phyloP scores from a whole-genome alignment of 2,797 vertebrate genomes.

The Malurus leucopterus region DNA sequence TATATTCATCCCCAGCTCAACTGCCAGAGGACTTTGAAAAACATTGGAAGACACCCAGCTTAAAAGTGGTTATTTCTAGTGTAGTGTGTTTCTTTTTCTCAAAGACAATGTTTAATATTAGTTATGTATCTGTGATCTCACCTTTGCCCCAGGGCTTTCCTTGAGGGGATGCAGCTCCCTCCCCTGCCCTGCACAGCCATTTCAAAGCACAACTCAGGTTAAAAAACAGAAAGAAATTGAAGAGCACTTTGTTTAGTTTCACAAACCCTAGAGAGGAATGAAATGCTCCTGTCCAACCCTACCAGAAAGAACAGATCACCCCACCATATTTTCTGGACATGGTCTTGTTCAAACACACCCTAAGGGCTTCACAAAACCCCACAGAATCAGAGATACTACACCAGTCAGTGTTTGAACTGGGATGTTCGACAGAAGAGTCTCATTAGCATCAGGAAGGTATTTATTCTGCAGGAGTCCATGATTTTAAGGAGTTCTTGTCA shows the following conservation, averaged over 20 bases:
- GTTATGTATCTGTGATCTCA: slow-evolving; percentile 5
- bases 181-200: background rate
- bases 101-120: background rate
- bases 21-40: background rate
- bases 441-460: background rate
- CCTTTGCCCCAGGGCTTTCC: background rate
- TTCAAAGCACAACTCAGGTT: background rate
- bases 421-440: rapidly evolving
- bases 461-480: background rate
- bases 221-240: background rate
- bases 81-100: background rate
- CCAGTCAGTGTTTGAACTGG: background rate
- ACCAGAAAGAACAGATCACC: background rate
- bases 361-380: background rate
- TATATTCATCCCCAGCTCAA: background rate
- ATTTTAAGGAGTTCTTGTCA: background rate
- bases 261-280: background rate
- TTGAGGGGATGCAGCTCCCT: background rate
- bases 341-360: background rate
- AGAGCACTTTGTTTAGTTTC: background rate
- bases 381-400: background rate
- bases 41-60: background rate
- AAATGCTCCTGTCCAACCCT: background rate
- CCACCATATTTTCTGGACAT: background rate
- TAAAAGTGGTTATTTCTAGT: slow-evolving; percentile 25